Base-by-base conservation (phyloP, 2,888 invertebrate genomes). In the Aspidapion aeneum region DNA sequence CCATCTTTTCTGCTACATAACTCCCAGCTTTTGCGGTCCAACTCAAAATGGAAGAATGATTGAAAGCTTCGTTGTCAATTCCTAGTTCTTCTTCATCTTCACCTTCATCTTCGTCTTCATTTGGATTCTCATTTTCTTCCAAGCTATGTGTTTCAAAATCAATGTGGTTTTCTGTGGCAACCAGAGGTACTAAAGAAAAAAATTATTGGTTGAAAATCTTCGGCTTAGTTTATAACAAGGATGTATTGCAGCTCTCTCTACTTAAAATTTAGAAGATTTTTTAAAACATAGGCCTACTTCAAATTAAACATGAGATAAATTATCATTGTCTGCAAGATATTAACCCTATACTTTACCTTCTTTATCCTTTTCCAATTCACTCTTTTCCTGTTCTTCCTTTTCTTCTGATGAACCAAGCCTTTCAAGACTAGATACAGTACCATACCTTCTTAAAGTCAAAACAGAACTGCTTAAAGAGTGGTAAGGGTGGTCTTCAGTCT, bases 1-100 rank as follows among this genome's bases (percentile, higher is more conserved):
- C 83, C 86, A 93, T 92, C 77, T 93, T 93, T 71, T 92, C 91
- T 2, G 90, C 90, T 2, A 93, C 91, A 75, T 88, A 93, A 48
- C 87, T 89, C 1, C 93, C 91, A 3, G 93, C 92, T 65, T 90
- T 83, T 5, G 90, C 88, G 0, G 93, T 91, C 92, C 93, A 93
- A 16, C 88, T 89, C 79, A 74, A 73, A 19, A 79, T 74, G 2
- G 77, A 73, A 1, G 77, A 74, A 64, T 74, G 71, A 70, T 77
- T 77, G 63, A 79, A 80, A 1, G 76, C 78, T 67, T 77, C 76
- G 67, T 80, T 79, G 63, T 80, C 79, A 21, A 78, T 74, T 3
- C 79, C 79, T 21, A 72, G 62, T 22, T 67, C 66, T 63, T 57
- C 74, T 68, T 66, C 69, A 58, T 63, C 69, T 48, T 63, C 76